Base-by-base conservation (phyloP, 2,888 invertebrate species). In the Coleophora flavipennella region DNA sequence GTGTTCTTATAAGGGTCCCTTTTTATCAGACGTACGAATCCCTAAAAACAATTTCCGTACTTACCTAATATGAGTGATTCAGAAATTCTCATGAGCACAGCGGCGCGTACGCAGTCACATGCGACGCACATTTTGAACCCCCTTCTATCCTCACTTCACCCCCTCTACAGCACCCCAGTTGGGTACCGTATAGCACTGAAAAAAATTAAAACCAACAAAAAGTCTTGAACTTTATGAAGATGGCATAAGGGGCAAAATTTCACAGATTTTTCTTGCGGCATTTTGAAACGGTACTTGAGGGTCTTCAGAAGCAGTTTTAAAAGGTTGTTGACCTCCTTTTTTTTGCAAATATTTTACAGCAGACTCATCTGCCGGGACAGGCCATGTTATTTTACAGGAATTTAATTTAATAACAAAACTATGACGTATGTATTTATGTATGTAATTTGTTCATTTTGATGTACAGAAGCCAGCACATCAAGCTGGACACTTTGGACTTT, bases 21-120 rank as follows among this genome's bases (percentile, higher is more conserved):
- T n/a, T n/a, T n/a, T n/a, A n/a, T n/a, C n/a, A n/a, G n/a, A n/a
- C n/a, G n/a, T n/a, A n/a, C n/a, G n/a, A n/a, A n/a, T n/a, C n/a
- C n/a, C n/a, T n/a, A n/a, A n/a, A n/a, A n/a, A n/a, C n/a, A n/a
- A n/a, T n/a, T n/a, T n/a, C n/a, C n/a, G 6, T 20, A 20, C 44
- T 45, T 52, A 48, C 57, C 46, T 49, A n/a, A 62, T 59, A 62
- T 53, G 57, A 63, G 68, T 76, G 78, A 81, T 74, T 79, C 79
- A 75, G 69, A 69, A 71, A 74, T 78, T 80, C 81, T 77, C 80
- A 77, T 76, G 79, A 72, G 64, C 62, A 61, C 59, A 52, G 59
- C 57, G 51, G 59, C 57, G 51, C 59, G 60, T 59, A 51, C 60
- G 66, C 62, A 56, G 50, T 61, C 81, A 81, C 68, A 76, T 81